phyloP scores from a whole-genome alignment of 2,113 vertebrate species.

The Callorhinus ursinus region DNA sequence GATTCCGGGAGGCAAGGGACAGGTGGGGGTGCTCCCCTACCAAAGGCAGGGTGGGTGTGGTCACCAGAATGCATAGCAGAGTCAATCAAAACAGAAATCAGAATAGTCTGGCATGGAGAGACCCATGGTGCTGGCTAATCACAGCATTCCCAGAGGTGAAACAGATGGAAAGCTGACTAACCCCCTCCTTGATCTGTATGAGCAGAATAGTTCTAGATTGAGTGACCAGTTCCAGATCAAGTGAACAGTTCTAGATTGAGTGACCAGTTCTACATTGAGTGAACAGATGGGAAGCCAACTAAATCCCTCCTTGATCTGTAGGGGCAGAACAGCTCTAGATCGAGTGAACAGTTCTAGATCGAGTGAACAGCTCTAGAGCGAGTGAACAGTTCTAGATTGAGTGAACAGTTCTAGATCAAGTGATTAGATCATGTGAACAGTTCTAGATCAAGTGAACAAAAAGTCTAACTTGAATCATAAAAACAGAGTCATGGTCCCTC shows the following conservation, averaged over 20 bases:
- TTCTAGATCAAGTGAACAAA: neutral
- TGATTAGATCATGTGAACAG: neutral
- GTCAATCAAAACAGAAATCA: neutral
- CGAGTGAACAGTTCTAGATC: neutral
- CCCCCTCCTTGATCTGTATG: no score
- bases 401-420: no score
- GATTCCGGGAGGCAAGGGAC: neutral
- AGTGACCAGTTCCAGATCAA: no score
- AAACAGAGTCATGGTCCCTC: neutral
- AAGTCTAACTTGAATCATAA: neutral
- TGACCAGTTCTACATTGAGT: no score
- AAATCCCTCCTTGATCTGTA: no score
- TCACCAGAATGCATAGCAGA: neutral
- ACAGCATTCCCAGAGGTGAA: neutral
- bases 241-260: no score
- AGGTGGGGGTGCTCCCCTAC: no score
- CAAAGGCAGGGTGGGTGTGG: no score
- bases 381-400: no score
- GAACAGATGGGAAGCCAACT: neutral
- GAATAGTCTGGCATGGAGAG: fast-evolving
- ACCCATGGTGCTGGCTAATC: fast-evolving
- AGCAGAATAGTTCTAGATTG: no score
- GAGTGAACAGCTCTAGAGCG: no score
- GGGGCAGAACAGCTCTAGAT: neutral
- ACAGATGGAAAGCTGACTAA: neutral